Evolutionary conservation across 2,113 vertebrate species (phyloP), one percentile per base, ranked within the genome.

Genomic region (Indicator maculatus): DNA sequence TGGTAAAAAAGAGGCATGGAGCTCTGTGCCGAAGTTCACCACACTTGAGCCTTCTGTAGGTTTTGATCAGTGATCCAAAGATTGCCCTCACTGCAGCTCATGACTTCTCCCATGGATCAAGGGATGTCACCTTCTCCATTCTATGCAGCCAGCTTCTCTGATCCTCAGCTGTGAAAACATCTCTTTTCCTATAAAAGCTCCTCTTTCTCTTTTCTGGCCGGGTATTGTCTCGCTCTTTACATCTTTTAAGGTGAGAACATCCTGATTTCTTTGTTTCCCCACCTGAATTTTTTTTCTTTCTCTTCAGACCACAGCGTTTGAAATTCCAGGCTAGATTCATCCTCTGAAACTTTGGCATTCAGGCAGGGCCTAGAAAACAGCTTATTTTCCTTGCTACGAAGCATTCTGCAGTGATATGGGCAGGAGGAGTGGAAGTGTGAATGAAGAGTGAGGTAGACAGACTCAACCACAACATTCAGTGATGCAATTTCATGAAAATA

Each of bases 401-500:
- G 47, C 5, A 18, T 78, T 92, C 75, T 20, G 2, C 38, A 50
- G 60, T 1, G 7, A 20, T 70, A 52, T 1, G 21, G n/a, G 55
- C 4, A 21, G 77, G 45, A 92, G 73, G n/a, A 86, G 10, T 28
- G 55, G 41, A 73, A 90, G 59, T 8, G 26, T 90, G 50, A 52
- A 12, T 52, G 23, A 52, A 52, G 50, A 52, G 23, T 52, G 50
- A 52, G 23, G 50, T 52, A 52, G 50, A 52, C 67, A 83, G 45
- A 47, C 86, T 91, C 64, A 60, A 88, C 33, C 20, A 3, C 39
- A 90, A 26, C 36, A 21, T 90, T 80, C 38, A 71, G 13, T 44
- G 74, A 84, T 28, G 59, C 77, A 75, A 45, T 67, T 86, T 79
- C 20, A 44, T 72, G 41, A 79, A 94, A 96, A 88, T 69, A 81